Evolutionary conservation across 2,797 vertebrate genomes (phyloP).

Genomic region (Danio aesculapii): DNA sequence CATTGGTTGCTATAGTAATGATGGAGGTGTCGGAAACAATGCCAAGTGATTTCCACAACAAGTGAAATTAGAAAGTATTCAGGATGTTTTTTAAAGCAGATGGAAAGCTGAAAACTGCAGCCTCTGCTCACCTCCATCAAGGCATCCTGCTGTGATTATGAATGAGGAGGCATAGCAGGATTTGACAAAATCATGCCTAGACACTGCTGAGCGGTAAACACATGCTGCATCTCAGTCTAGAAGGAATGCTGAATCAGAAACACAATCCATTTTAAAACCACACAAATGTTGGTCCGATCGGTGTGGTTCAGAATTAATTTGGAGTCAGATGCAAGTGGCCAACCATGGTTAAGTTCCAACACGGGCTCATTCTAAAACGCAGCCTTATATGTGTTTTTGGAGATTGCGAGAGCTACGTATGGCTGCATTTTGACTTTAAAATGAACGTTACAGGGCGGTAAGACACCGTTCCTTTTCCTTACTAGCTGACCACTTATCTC

Average conservation of each 20-base stretch:
- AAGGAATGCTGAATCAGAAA: neutral
- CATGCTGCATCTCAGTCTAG: neutral
- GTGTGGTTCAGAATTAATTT: neutral
- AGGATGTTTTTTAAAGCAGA: neutral
- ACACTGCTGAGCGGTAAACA: neutral
- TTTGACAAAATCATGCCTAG: neutral
- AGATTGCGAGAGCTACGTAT: too few species aligned
- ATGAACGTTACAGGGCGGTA: too few species aligned
- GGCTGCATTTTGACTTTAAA: too few species aligned
- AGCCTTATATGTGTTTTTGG: too few species aligned
- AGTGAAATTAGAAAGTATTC: constrained; percentile 29
- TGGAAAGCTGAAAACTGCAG: neutral
- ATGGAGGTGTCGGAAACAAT: constrained; percentile 21
- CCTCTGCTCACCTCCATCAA: constrained; percentile 4
- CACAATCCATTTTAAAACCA: neutral
- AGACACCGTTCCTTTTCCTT: too few species aligned
- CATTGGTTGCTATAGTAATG: constrained; percentile 22
- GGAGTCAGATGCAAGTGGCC: neutral
- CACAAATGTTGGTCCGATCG: neutral
- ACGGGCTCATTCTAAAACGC: too few species aligned
- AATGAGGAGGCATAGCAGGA: neutral
- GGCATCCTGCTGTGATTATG: neutral
- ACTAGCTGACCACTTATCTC: too few species aligned
- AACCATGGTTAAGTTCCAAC: too few species aligned
- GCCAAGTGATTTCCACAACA: neutral